Evolutionary conservation across 1,140 invertebrate species (phyloP).

Genomic region (Apocrypta bakeri): DNA sequence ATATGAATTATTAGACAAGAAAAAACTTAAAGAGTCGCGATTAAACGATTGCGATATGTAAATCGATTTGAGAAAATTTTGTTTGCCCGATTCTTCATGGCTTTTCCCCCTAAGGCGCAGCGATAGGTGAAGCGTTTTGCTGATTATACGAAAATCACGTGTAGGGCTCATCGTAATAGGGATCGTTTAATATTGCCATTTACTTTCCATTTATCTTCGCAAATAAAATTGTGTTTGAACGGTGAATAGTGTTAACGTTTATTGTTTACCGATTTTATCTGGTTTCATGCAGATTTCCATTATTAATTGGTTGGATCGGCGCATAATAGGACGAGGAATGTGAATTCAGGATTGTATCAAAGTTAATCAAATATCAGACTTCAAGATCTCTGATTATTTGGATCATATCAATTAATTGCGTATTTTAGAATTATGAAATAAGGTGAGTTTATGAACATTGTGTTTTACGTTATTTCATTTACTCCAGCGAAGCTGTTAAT

Average conservation of each 20-base stretch:
- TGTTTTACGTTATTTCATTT: too few species aligned
- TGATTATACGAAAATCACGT: neutral
- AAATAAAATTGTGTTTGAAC: neutral
- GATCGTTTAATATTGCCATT: conserved; percentile 11
- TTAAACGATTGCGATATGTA: neutral
- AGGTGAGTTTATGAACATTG: neutral
- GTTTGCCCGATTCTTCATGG: neutral
- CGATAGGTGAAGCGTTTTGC: neutral
- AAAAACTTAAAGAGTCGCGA: neutral
- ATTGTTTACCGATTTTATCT: conserved; percentile 6
- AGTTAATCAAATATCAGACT: neutral
- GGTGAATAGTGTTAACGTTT: neutral
- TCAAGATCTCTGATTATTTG: neutral
- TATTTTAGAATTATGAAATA: neutral
- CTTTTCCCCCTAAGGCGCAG: neutral
- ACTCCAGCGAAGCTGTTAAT: too few species aligned
- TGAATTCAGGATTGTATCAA: neutral
- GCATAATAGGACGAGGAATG: neutral
- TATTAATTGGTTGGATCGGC: neutral
- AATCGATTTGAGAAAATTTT: conserved; percentile 9
- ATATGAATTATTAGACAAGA: too few species aligned
- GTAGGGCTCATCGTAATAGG: neutral
- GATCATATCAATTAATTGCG: neutral
- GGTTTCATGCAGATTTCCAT: neutral
- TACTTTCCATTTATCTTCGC: neutral